A percentile compares a stretch with the other conserved stretches of the same genome.
These are phyloP conservation scores for Danaus chrysippus DNA, from an alignment of 2,888 invertebrate species.

Conservation along the genomic window DNA sequence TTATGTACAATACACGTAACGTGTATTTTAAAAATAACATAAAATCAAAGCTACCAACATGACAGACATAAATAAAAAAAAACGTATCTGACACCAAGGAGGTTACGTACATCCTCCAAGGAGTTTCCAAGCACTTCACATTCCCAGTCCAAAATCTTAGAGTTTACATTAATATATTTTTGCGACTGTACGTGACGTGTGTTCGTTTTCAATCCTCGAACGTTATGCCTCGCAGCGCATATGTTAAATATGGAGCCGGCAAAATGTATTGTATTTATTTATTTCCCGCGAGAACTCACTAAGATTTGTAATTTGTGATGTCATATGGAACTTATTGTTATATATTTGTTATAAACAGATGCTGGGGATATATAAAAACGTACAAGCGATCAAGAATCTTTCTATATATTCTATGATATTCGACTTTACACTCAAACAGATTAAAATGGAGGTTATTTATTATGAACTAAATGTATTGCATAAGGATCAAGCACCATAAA, in stretches of 20 bases:
- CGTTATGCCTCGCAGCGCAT: constrained; percentile 35
- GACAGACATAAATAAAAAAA: not conserved
- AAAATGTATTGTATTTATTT: constrained; percentile 27
- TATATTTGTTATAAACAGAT: too few species aligned
- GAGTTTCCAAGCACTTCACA: constrained; percentile 6
- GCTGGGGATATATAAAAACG: too few species aligned
- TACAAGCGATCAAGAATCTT: too few species aligned
- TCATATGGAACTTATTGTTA: too few species aligned
- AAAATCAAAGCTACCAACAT: constrained; percentile 1
- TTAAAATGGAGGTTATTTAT: too few species aligned
- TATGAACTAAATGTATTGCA: too few species aligned
- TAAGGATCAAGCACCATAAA: too few species aligned
- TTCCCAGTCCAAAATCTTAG: constrained; percentile 18
- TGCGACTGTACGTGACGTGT: constrained; percentile 20
- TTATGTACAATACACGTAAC: not conserved
- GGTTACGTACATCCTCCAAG: not conserved
- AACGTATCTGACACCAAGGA: not conserved
- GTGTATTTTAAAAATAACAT: not conserved
- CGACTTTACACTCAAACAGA: too few species aligned
- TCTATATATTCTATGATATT: too few species aligned
- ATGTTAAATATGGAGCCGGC: constrained; percentile 42
- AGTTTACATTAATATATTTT: constrained; percentile 9
- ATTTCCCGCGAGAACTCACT: constrained; percentile 7
- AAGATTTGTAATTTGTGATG: not conserved
- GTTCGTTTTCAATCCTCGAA: constrained; percentile 28